Conservation (phyloP, 2,797 vertebrate species). For the Brachymystax lenok region DNA sequence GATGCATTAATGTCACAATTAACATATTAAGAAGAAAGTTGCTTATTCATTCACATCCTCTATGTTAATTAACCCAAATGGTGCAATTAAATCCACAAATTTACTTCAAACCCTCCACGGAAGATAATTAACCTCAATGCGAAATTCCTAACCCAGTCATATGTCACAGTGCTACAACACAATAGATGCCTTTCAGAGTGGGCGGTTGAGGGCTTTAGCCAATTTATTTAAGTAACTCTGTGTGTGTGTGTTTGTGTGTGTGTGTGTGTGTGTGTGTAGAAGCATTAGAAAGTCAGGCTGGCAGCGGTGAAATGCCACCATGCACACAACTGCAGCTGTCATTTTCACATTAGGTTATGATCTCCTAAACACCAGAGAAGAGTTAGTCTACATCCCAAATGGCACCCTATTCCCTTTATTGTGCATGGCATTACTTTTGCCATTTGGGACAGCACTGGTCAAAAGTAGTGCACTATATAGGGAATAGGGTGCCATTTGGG, state of each 20-base stretch:
- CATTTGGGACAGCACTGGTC: too few species aligned
- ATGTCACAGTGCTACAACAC: neutral
- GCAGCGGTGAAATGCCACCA: conserved; percentile 14
- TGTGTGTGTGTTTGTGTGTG: neutral
- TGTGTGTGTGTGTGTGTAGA: neutral
- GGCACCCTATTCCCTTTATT: too few species aligned
- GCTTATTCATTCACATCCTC: conserved; percentile 25
- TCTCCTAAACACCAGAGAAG: neutral
- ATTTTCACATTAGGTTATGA: conserved; percentile 1
- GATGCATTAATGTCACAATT: conserved; percentile 32
- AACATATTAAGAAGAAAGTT: conserved; percentile 18
- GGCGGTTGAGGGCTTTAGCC: neutral
- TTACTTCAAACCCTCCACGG: conserved; percentile 12
- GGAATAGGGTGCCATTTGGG: too few species aligned
- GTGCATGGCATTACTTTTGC: too few species aligned
- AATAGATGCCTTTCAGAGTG: neutral
- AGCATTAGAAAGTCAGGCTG: neutral
- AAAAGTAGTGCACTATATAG: too few species aligned
- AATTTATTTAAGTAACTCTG: neutral
- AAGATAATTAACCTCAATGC: neutral
- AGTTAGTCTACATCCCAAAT: neutral
- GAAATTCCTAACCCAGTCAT: neutral
- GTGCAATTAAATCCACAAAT: conserved; percentile 37
- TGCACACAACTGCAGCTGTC: conserved; percentile 6
- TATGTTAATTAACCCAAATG: conserved; percentile 24